phyloP scores from a whole-genome alignment of 2,113 vertebrate genomes.

The Corynorhinus townsendii region DNA sequence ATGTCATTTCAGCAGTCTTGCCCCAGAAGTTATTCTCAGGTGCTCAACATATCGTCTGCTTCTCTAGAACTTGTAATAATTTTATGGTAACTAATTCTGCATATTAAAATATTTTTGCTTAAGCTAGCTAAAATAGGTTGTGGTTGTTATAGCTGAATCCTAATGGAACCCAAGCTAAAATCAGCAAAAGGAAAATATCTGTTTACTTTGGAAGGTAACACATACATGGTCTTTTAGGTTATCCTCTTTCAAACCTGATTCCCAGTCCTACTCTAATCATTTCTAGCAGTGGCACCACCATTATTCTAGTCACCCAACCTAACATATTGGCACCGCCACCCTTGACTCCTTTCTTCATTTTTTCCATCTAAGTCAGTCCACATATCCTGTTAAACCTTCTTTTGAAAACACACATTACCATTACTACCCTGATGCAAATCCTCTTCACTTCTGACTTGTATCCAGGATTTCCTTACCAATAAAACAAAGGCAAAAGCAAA shows the following conservation, averaged over 20 bases:
- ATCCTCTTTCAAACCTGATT: not conserved
- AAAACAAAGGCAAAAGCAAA: not conserved
- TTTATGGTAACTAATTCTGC: not conserved
- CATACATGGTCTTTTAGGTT: not conserved
- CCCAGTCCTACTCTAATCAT: not conserved
- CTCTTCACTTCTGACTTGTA: not conserved
- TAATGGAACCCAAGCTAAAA: not conserved
- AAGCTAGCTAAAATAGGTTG: not conserved
- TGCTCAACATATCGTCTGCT: not conserved
- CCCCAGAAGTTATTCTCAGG: not conserved
- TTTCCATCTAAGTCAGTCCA: not conserved
- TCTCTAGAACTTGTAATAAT: not conserved
- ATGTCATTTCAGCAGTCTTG: not conserved
- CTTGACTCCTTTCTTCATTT: not conserved
- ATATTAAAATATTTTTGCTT: not conserved
- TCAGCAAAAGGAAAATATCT: not conserved
- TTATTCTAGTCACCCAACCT: not conserved
- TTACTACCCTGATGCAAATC: not conserved
- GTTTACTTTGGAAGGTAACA: not conserved
- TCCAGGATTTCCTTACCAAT: not conserved
- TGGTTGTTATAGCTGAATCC: not conserved
- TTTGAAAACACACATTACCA: not conserved
- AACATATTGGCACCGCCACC: not conserved
- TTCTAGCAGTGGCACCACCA: not conserved
- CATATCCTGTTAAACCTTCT: not conserved